These are phyloP conservation scores for Nipponia nippon DNA, from an alignment of 2,113 vertebrate genomes.

Conservation along the genomic window DNA sequence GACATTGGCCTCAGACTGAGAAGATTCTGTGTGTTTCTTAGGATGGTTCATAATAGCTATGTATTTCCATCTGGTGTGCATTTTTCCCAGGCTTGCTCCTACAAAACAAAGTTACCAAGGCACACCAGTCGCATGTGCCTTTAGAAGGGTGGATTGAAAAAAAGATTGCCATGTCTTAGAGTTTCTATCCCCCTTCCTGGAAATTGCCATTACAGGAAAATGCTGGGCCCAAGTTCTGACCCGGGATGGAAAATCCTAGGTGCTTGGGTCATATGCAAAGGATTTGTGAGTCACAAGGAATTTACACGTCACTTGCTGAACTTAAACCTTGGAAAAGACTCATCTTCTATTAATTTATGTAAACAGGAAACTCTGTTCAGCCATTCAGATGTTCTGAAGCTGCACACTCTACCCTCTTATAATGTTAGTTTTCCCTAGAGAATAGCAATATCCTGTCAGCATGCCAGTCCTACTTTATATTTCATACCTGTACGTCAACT, in stretches of 20 bases:
- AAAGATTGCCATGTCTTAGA: not conserved
- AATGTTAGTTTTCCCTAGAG: not conserved
- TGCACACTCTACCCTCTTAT: not conserved
- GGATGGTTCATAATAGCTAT: not conserved
- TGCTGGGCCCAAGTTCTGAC: not conserved
- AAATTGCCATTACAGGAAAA: not conserved
- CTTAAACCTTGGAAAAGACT: slow-evolving; percentile 17
- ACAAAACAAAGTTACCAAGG: not conserved
- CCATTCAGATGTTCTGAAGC: slow-evolving; percentile 1
- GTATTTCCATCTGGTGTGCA: not conserved
- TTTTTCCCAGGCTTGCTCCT: not conserved
- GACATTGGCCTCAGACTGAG: not conserved
- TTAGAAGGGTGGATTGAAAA: not conserved
- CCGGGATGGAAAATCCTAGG: not conserved
- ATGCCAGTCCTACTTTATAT: not conserved
- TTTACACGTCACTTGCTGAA: slow-evolving; percentile 12
- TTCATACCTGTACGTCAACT: not conserved
- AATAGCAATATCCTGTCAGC: not conserved
- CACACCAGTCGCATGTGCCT: not conserved
- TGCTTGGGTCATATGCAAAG: not conserved
- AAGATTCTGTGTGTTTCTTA: not conserved
- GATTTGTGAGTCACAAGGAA: slow-evolving; percentile 45
- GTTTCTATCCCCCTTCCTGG: not conserved
- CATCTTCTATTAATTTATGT: slow-evolving; percentile 40
- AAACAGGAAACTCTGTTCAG: slow-evolving; percentile 28